Evolutionary conservation across 2,888 invertebrate species (phyloP).

Genomic region (Xylocampa areola): DNA sequence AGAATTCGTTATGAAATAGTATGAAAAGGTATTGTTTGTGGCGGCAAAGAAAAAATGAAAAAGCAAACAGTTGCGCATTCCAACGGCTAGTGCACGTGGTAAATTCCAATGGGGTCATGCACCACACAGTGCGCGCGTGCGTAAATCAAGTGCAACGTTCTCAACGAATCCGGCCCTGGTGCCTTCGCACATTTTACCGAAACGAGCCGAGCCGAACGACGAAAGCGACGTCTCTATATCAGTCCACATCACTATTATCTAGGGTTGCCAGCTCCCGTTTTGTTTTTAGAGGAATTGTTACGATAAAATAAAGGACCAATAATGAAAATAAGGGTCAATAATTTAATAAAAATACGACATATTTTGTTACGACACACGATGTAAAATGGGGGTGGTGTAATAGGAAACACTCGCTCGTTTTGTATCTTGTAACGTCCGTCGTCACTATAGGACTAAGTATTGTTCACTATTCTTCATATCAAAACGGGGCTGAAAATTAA

Average conservation of each 20-base stretch:
- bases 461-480: too few species aligned
- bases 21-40: slow-evolving; percentile 87
- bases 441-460: too few species aligned
- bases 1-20: slow-evolving; percentile 86
- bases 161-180: slow-evolving; percentile 61
- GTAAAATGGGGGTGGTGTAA: too few species aligned
- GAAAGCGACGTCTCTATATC: slow-evolving; percentile 29
- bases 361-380: too few species aligned
- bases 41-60: slow-evolving; percentile 81
- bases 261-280: too few species aligned
- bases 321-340: too few species aligned
- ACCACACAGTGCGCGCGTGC: slow-evolving; percentile 84
- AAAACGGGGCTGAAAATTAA: too few species aligned
- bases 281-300: too few species aligned
- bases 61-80: slow-evolving; percentile 89
- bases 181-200: slow-evolving; percentile 62
- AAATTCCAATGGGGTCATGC: slow-evolving; percentile 89
- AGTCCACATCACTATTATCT: slow-evolving; percentile 29
- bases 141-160: slow-evolving; percentile 85
- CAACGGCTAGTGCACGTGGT: slow-evolving; percentile 87
- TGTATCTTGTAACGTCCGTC: too few species aligned
- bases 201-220: slow-evolving; percentile 32
- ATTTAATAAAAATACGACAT: too few species aligned
- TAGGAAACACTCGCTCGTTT: too few species aligned
- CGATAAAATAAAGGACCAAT: too few species aligned